A percentile compares a stretch with the other conserved stretches of the same genome.
These are phyloP conservation scores for Macrotus californicus DNA, from an alignment of 2,113 vertebrate species.

Conservation along the genomic window DNA sequence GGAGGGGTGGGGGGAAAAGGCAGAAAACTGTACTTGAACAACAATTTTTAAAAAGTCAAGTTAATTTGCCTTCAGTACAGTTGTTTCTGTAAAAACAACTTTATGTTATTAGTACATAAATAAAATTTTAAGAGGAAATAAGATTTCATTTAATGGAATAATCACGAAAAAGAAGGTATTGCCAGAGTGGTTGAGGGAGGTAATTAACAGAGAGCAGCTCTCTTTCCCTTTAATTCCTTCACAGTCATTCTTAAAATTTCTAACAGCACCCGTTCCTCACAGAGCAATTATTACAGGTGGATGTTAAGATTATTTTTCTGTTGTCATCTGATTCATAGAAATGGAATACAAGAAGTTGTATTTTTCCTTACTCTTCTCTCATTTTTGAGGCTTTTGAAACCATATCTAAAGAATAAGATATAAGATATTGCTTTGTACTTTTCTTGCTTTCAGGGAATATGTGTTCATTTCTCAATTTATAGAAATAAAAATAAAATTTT, in stretches of 20 bases:
- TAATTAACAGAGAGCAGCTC: background rate
- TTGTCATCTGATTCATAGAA: background rate
- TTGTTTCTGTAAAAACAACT: background rate
- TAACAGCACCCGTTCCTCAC: background rate
- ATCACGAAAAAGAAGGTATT: background rate
- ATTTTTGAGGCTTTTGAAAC: background rate
- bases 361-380: background rate
- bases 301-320: background rate
- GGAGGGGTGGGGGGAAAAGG: too few species aligned
- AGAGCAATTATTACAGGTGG: background rate
- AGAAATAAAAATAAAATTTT: background rate
- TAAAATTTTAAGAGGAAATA: background rate
- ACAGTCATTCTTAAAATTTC: background rate
- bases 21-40: too few species aligned
- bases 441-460: background rate
- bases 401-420: background rate
- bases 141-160: background rate
- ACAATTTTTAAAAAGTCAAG: background rate
- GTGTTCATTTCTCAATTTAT: background rate
- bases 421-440: background rate
- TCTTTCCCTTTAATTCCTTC: background rate
- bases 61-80: background rate
- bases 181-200: background rate
- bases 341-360: background rate
- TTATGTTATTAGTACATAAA: background rate